A percentile compares a stretch with the other conserved stretches of the same genome.
Conservation (phyloP, 2,797 vertebrate genomes). For the Micropoecilia bifurca region DNA sequence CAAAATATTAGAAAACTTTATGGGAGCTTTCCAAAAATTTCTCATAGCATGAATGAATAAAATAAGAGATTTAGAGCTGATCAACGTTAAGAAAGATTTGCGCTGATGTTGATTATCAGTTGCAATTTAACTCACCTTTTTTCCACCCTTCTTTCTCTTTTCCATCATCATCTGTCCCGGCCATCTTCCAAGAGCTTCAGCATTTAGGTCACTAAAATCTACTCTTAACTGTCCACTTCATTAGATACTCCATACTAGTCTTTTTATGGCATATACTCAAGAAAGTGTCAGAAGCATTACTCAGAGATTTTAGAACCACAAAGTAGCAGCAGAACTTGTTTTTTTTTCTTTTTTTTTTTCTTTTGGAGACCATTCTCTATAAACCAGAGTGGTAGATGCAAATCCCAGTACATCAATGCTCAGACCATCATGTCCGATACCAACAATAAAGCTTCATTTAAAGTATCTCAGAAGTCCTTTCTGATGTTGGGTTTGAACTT, state of each 20-base stretch:
- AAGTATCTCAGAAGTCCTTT: background rate
- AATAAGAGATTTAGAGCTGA: background rate
- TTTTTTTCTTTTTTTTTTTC: background rate
- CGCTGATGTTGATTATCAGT: background rate
- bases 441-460: background rate
- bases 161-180: background rate
- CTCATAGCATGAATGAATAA: background rate
- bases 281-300: background rate
- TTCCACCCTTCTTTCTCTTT: background rate
- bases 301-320: background rate
- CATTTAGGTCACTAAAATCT: background rate
- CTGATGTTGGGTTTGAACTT: background rate
- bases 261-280: background rate
- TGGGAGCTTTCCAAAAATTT: background rate
- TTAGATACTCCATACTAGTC: background rate
- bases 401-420: background rate
- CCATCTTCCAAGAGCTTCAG: background rate
- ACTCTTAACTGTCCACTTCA: background rate
- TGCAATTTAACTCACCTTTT: background rate
- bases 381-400: background rate
- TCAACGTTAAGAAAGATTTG: background rate
- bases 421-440: background rate
- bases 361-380: background rate
- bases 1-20: background rate
- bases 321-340: background rate